These are phyloP conservation scores for Dendrophyllia cribrosa DNA, from an alignment of 64 coral and sea anemone species.

Conservation along the genomic window DNA sequence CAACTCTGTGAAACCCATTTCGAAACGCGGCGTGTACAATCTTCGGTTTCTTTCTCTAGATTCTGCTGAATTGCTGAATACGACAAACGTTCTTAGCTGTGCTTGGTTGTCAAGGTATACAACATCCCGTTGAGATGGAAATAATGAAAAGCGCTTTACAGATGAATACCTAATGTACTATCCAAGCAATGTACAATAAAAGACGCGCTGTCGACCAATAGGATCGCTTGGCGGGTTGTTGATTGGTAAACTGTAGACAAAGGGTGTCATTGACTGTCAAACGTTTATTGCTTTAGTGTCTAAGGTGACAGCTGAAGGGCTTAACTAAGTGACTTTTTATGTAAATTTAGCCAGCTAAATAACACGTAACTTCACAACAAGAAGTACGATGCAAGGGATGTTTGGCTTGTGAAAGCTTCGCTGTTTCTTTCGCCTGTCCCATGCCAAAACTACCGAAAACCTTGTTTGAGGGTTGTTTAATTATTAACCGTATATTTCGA, in stretches of 20 bases:
- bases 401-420: background rate
- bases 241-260: constrained; percentile 46
- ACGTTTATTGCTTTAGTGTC: constrained; percentile 37
- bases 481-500: too few species aligned
- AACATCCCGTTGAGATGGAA: constrained; percentile 67
- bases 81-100: constrained; percentile 44
- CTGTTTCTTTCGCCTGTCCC: too few species aligned
- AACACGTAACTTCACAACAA: background rate
- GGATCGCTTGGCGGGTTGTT: background rate
- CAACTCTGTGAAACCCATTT: constrained; percentile 92
- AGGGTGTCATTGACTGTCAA: constrained; percentile 40
- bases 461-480: too few species aligned
- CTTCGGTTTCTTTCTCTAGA: background rate
- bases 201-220: constrained; percentile 20
- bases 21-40: background rate
- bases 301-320: constrained; percentile 2
- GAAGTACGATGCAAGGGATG: too few species aligned
- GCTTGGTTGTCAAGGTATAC: constrained; percentile 87
- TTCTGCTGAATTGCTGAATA: constrained; percentile 5
- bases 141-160: constrained; percentile 5
- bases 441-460: too few species aligned
- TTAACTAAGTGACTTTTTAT: constrained; percentile 2
- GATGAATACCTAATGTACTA: constrained; percentile 37
- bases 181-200: constrained; percentile 42
- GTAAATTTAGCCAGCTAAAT: background rate